These are phyloP conservation scores for Platalea minor DNA, from an alignment of 2,797 vertebrate genomes.

Conservation along the genomic window DNA sequence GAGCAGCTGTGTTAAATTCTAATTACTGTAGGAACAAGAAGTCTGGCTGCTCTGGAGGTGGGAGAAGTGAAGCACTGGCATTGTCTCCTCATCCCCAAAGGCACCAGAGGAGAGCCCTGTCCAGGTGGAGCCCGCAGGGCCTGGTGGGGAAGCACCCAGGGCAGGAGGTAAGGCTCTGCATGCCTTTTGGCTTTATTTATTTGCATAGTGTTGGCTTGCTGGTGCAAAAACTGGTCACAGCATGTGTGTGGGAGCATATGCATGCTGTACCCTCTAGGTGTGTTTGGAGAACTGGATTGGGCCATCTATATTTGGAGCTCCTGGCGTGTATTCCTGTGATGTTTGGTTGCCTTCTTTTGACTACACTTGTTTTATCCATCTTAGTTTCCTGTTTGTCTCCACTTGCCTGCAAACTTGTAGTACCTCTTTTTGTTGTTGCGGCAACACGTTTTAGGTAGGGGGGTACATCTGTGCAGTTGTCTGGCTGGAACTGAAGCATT, in stretches of 20 bases:
- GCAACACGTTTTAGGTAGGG: background rate
- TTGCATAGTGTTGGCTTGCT: background rate
- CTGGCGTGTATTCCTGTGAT: background rate
- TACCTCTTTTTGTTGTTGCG: background rate
- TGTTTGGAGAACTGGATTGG: background rate
- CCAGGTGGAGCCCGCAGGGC: background rate
- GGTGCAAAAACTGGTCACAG: background rate
- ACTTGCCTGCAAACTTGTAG: background rate
- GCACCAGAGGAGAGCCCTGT: rapidly evolving
- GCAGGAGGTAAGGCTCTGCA: background rate
- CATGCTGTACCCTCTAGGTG: background rate
- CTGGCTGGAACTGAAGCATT: background rate
- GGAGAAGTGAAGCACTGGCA: rapidly evolving
- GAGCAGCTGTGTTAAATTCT: background rate
- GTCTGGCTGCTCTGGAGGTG: background rate
- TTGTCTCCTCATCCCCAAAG: background rate
- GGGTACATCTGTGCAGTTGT: rapidly evolving
- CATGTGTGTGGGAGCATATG: rapidly evolving
- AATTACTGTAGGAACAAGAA: background rate
- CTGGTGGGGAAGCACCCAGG: background rate
- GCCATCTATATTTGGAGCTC: background rate
- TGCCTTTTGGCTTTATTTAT: background rate
- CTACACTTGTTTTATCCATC: rapidly evolving
- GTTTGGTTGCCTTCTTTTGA: background rate
- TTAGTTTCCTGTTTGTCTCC: background rate